Evolutionary conservation across 2,113 vertebrate genomes (phyloP).

Genomic region (Grus americana): DNA sequence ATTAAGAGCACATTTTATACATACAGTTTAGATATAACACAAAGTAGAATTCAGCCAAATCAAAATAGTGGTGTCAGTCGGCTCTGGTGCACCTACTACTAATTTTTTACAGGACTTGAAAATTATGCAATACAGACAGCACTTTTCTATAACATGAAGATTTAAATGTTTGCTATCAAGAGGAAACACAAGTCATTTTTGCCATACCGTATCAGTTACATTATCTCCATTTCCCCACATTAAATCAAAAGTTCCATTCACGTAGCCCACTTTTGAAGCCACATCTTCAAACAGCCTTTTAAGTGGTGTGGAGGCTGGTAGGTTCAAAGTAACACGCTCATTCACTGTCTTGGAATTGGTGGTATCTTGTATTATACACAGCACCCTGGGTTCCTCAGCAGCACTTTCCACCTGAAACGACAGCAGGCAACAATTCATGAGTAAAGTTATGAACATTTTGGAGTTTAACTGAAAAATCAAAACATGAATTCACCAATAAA

Average conservation of each 20-base stretch:
- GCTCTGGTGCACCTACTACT: neutral
- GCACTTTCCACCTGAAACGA: slow-evolving; percentile 91
- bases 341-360: slow-evolving; percentile 91
- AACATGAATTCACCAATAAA: neutral
- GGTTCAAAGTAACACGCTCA: slow-evolving; percentile 91
- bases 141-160: fast-evolving
- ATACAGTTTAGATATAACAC: neutral
- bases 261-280: slow-evolving; percentile 92
- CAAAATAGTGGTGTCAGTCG: neutral
- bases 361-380: slow-evolving; percentile 97
- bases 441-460: neutral
- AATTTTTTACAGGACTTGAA: neutral
- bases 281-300: slow-evolving; percentile 89
- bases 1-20: neutral
- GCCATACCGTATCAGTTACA: slow-evolving; percentile 77
- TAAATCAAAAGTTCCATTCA: slow-evolving; percentile 89
- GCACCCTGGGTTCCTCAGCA: slow-evolving; percentile 93
- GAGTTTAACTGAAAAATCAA: neutral
- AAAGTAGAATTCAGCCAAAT: neutral
- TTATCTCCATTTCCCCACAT: slow-evolving; percentile 82
- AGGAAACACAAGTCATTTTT: neutral
- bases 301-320: slow-evolving; percentile 92
- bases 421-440: neutral
- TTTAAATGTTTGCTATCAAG: neutral
- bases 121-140: fast-evolving